Conservation (phyloP, 2,113 vertebrate species). For the Dascyllus trimaculatus region DNA sequence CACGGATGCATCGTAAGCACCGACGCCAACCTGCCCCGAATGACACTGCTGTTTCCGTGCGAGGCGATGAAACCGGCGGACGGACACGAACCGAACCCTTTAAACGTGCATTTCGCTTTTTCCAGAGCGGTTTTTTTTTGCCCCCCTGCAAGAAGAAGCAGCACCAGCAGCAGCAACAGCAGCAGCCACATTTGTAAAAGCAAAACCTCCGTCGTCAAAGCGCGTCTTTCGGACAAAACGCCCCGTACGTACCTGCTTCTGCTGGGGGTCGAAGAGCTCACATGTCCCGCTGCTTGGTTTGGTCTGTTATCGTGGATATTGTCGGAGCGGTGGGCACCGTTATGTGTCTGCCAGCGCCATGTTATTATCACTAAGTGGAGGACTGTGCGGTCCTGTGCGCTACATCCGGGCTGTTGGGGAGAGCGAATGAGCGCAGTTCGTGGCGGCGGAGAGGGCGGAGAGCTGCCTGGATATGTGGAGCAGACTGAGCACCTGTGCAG, state of each 20-base stretch:
- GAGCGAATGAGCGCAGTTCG: conserved; percentile 75
- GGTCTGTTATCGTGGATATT: conserved; percentile 41
- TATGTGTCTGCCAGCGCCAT: conserved; percentile 83
- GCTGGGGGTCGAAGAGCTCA: conserved; percentile 67
- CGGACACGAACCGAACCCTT: conserved; percentile 22
- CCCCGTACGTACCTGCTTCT: conserved; percentile 73
- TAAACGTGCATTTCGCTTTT: conserved; percentile 37
- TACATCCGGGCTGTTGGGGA: conserved; percentile 81
- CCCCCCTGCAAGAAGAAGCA: conserved; percentile 50
- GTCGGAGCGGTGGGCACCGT: conserved; percentile 65
- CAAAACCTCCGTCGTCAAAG: conserved; percentile 22
- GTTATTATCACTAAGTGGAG: conserved; percentile 76
- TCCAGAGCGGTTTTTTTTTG: conserved; percentile 17
- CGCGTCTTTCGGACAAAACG: conserved; percentile 14
- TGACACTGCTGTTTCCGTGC: conserved; percentile 62
- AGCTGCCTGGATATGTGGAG: conserved; percentile 46
- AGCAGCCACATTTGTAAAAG: conserved; percentile 39
- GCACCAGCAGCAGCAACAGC: conserved; percentile 50
- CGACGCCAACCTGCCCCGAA: conserved; percentile 46
- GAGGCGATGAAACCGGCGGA: background rate
- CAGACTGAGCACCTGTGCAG: conserved; percentile 68
- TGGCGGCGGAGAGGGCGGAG: conserved; percentile 66
- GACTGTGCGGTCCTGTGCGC: conserved; percentile 75
- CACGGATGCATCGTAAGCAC: conserved; percentile 44
- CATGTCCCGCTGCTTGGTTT: conserved; percentile 75